A percentile compares a stretch with the other conserved stretches of the same genome.
phyloP scores from a whole-genome alignment of 2,797 vertebrate species.

The Gobionotothen gibberifrons region DNA sequence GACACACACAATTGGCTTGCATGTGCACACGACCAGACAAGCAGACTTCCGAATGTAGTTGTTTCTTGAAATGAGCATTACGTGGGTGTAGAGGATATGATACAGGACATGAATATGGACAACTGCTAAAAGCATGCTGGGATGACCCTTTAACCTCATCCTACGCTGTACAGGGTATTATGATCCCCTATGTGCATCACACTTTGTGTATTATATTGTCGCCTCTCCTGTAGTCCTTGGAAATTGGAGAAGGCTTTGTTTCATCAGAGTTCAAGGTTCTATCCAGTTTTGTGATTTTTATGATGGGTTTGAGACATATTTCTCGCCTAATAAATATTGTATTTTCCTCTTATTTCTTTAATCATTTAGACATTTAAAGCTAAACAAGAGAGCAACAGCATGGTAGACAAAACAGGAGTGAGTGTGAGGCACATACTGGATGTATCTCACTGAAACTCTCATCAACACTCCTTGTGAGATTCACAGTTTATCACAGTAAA shows the following conservation, averaged over 20 bases:
- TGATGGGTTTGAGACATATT: not conserved
- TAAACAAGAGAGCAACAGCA: constrained; percentile 1
- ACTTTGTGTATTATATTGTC: not conserved
- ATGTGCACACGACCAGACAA: not conserved
- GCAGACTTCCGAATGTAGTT: not conserved
- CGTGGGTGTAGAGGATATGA: not conserved
- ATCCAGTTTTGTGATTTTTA: not conserved
- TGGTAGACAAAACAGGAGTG: not conserved
- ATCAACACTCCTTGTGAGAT: not conserved
- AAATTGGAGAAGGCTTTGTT: not conserved
- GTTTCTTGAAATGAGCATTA: constrained; percentile 5
- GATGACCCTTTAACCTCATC: not conserved
- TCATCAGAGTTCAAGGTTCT: constrained; percentile 12
- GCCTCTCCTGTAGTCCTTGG: no score
- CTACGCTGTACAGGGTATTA: not conserved
- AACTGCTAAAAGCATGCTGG: not conserved
- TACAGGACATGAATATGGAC: not conserved
- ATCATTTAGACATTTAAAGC: constrained; percentile 7
- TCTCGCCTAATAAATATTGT: not conserved
- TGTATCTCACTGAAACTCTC: constrained; percentile 2
- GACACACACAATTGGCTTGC: not conserved
- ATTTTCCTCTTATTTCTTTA: not conserved
- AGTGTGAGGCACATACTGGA: not conserved
- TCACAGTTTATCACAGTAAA: constrained; percentile 12
- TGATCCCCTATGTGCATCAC: not conserved